phyloP scores from a whole-genome alignment of 2,797 vertebrate species.

The Merluccius polli region DNA sequence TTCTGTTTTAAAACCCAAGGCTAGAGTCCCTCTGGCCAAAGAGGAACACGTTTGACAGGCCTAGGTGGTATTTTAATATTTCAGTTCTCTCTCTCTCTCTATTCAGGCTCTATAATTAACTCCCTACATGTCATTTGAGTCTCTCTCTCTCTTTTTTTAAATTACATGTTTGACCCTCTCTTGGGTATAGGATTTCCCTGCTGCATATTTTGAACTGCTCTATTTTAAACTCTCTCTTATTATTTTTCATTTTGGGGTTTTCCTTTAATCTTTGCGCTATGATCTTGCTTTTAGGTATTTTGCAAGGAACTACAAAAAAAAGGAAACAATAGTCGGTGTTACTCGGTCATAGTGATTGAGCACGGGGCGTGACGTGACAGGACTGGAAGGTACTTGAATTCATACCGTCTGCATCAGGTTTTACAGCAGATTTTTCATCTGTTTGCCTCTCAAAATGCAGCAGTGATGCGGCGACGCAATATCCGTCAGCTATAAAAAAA shows the following conservation, averaged over 20 bases:
- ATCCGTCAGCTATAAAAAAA: too few species aligned
- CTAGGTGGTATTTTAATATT: constrained; percentile 78
- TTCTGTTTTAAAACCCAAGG: constrained; percentile 52
- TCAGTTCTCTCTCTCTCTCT: constrained; percentile 71
- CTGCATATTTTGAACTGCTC: constrained; percentile 67
- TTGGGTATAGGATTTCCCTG: constrained; percentile 72
- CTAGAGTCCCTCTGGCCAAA: constrained; percentile 54
- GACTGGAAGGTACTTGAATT: too few species aligned
- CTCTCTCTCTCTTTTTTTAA: constrained; percentile 60
- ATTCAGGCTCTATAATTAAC: constrained; percentile 75
- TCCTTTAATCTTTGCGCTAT: constrained; percentile 70
- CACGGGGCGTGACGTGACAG: constrained; percentile 11
- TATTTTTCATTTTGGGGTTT: constrained; percentile 77
- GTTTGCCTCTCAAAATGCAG: too few species aligned
- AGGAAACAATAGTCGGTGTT: constrained; percentile 28
- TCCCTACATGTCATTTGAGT: constrained; percentile 70
- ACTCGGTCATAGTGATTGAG: too few species aligned
- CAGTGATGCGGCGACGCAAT: too few species aligned
- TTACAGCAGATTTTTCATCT: too few species aligned
- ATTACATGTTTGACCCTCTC: constrained; percentile 71
- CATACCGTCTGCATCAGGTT: too few species aligned
- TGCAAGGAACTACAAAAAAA: constrained; percentile 62
- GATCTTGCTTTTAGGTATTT: constrained; percentile 64
- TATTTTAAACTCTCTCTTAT: constrained; percentile 75
- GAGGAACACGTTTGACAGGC: constrained; percentile 60